A percentile compares a stretch with the other conserved stretches of the same genome.
Conservation (phyloP, 2,113 vertebrate species). For the Dicrurus megarhynchus region DNA sequence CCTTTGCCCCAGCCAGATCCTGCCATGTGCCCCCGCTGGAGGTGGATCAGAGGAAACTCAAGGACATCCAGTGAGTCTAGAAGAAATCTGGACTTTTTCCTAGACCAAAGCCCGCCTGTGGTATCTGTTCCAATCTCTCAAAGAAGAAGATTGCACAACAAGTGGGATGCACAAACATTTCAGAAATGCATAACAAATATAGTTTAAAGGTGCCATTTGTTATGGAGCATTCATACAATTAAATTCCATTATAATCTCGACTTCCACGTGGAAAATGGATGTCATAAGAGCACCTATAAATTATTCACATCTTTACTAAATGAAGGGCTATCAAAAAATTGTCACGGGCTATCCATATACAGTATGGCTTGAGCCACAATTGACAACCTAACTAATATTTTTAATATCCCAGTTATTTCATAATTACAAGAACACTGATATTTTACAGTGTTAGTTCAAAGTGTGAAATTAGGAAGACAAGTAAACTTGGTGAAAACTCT, state of each 20-base stretch:
- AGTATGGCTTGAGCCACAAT: conserved; percentile 47
- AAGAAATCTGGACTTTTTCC: background rate
- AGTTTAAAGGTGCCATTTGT: conserved; percentile 11
- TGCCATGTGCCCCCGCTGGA: background rate
- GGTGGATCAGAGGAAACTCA: background rate
- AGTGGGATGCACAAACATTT: background rate
- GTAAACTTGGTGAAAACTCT: background rate
- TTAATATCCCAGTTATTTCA: conserved; percentile 64
- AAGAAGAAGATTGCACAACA: background rate
- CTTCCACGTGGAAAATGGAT: conserved; percentile 45
- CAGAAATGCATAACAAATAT: background rate
- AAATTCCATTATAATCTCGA: conserved; percentile 40
- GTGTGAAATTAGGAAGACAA: background rate
- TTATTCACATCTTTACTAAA: conserved; percentile 65
- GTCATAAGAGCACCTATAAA: conserved; percentile 48
- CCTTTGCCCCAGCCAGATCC: background rate
- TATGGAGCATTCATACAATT: conserved; percentile 20
- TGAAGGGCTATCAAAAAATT: conserved; percentile 65
- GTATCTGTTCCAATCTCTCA: background rate
- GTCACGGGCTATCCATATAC: conserved; percentile 57
- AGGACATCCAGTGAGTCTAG: background rate
- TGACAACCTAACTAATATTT: conserved; percentile 68
- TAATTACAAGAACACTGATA: conserved; percentile 22
- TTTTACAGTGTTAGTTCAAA: conserved; percentile 10
- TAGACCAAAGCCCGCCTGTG: background rate